These are phyloP conservation scores for Stigmatopora nigra DNA, from an alignment of 2,113 vertebrate genomes.

Conservation along the genomic window DNA sequence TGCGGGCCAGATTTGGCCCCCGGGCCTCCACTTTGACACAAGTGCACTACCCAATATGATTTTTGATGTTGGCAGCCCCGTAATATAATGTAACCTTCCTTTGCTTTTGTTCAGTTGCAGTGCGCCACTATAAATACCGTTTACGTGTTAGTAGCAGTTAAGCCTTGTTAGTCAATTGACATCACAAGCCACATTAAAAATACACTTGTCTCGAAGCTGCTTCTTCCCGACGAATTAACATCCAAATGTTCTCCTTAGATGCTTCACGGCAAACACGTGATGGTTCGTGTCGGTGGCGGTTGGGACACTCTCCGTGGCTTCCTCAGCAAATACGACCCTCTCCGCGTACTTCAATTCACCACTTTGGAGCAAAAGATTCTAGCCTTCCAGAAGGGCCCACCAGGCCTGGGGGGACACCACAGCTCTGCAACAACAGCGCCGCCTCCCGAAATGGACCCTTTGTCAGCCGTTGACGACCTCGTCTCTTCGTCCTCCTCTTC, in stretches of 20 bases:
- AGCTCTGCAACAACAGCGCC: slow-evolving; percentile 31
- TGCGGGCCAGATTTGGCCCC: too few species aligned
- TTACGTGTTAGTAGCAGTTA: slow-evolving; percentile 5
- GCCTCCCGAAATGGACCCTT: slow-evolving; percentile 83
- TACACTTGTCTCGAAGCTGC: not conserved
- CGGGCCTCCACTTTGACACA: too few species aligned
- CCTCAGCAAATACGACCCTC: slow-evolving; percentile 89
- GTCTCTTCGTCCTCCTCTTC: slow-evolving; percentile 48
- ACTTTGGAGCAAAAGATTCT: slow-evolving; percentile 95
- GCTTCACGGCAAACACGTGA: slow-evolving; percentile 97
- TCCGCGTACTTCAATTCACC: slow-evolving; percentile 89
- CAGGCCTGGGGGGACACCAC: slow-evolving; percentile 50
- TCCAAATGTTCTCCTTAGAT: slow-evolving; percentile 69
- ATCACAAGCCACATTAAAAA: slow-evolving; percentile 29
- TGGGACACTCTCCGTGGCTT: slow-evolving; percentile 98
- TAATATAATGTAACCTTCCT: not conserved
- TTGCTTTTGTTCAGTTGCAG: not conserved
- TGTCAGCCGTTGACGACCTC: slow-evolving; percentile 76
- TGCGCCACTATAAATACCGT: not conserved
- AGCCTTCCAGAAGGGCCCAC: slow-evolving; percentile 84
- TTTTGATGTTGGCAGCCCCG: too few species aligned
- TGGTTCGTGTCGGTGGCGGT: slow-evolving; percentile 96
- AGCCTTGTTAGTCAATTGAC: slow-evolving; percentile 35
- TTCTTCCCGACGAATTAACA: not conserved
- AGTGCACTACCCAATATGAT: too few species aligned